These are phyloP conservation scores for Platygyra sinensis DNA, from an alignment of 64 coral and sea anemone species.

Conservation along the genomic window DNA sequence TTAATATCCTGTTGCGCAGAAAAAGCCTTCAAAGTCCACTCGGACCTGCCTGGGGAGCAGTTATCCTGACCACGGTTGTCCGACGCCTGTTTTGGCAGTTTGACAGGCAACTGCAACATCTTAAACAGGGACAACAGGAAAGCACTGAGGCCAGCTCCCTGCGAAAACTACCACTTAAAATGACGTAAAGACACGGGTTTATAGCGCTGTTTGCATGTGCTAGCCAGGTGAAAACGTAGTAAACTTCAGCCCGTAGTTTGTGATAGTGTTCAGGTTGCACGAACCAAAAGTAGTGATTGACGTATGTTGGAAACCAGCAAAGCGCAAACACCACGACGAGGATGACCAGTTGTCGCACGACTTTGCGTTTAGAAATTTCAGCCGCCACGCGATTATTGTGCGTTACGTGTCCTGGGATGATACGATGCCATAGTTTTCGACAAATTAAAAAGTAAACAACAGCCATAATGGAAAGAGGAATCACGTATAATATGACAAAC, in stretches of 20 bases:
- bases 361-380: conserved; percentile 42
- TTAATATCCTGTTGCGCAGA: too few species aligned
- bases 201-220: background rate
- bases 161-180: conserved; percentile 34
- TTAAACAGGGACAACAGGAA: background rate
- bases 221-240: background rate
- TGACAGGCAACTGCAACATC: background rate
- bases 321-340: conserved; percentile 38
- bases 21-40: too few species aligned
- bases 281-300: background rate
- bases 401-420: background rate
- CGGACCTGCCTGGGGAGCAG: too few species aligned
- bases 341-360: conserved; percentile 35
- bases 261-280: background rate
- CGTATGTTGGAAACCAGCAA: conserved; percentile 50
- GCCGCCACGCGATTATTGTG: background rate
- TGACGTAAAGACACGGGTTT: conserved; percentile 54
- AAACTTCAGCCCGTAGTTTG: background rate
- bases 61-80: too few species aligned
- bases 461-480: conserved; percentile 24
- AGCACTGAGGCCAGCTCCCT: background rate
- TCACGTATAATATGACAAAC: conserved; percentile 39
- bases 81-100: too few species aligned
- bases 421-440: background rate
- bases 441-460: background rate